phyloP scores from a whole-genome alignment of 1,140 invertebrate genomes.

The Drosophila cardini region DNA sequence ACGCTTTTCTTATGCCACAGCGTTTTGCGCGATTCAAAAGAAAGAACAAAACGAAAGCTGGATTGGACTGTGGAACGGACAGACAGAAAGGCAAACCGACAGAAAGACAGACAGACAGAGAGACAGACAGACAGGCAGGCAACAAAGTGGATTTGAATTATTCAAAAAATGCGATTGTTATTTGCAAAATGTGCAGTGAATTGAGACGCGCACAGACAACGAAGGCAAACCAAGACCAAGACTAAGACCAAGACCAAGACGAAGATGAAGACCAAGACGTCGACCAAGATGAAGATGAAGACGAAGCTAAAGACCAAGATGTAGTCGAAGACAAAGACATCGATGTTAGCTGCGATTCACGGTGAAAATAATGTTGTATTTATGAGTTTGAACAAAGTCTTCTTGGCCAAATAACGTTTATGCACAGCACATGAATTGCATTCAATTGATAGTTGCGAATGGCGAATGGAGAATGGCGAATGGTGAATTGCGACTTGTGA shows the following conservation, averaged over 20 bases:
- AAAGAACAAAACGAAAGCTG: constrained; percentile 32
- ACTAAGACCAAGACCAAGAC: constrained; percentile 14
- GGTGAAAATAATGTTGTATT: constrained; percentile 79
- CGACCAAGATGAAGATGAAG: constrained; percentile 19
- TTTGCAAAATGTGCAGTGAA: constrained; percentile 82
- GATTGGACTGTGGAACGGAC: constrained; percentile 10
- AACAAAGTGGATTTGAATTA: constrained; percentile 82
- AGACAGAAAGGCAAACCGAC: constrained; percentile 7
- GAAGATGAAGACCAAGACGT: constrained; percentile 33
- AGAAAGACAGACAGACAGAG: constrained; percentile 1
- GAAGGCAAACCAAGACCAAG: constrained; percentile 42
- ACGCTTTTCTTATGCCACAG: constrained; percentile 66
- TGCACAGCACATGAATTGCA: constrained; percentile 23
- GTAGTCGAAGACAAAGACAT: constrained; percentile 22
- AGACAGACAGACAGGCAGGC: constrained; percentile 27
- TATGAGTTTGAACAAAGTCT: constrained; percentile 63
- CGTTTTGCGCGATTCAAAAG: constrained; percentile 58
- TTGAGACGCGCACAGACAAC: constrained; percentile 74
- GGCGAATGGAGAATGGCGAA: neutral
- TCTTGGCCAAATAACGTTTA: constrained; percentile 53
- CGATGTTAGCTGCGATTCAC: constrained; percentile 72
- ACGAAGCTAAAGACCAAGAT: constrained; percentile 23
- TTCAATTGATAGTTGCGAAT: constrained; percentile 35
- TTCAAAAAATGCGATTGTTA: constrained; percentile 83
- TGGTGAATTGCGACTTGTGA: neutral